Conservation (phyloP, 1,140 invertebrate genomes). For the Cepaea nemoralis region DNA sequence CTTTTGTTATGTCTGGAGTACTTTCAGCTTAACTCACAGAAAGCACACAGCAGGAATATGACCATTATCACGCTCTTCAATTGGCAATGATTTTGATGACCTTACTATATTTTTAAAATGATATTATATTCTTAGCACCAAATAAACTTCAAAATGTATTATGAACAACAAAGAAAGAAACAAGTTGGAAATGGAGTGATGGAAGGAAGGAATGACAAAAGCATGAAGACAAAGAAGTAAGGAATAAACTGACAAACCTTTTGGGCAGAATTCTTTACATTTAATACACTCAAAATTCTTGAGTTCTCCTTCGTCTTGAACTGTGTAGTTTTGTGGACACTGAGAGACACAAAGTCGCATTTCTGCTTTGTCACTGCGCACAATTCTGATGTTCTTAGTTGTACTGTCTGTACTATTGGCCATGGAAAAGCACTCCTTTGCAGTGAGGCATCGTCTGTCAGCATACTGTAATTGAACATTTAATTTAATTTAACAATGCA, state of each 20-base stretch:
- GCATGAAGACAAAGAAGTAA: neutral
- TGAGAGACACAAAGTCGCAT: slow-evolving; percentile 76
- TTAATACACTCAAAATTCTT: slow-evolving; percentile 66
- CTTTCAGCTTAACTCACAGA: no score
- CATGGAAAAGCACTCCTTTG: slow-evolving; percentile 79
- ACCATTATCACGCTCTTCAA: no score
- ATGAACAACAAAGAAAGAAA: no score
- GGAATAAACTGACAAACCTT: slow-evolving; percentile 59
- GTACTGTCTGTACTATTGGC: slow-evolving; percentile 14
- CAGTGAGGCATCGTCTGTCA: slow-evolving; percentile 82
- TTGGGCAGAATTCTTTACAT: slow-evolving; percentile 72
- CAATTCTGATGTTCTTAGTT: slow-evolving; percentile 41
- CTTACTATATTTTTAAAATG: no score
- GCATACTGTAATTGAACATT: slow-evolving; percentile 76
- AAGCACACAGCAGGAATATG: no score
- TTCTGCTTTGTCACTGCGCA: slow-evolving; percentile 43
- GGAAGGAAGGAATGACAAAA: neutral
- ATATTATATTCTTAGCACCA: no score
- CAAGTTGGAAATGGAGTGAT: no score
- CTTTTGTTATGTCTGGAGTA: no score
- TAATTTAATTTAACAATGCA: no score
- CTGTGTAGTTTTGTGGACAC: slow-evolving; percentile 81
- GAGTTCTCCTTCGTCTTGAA: slow-evolving; percentile 68
- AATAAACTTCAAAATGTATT: no score
- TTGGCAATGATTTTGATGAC: no score